Conservation (phyloP, 35 echinoderm and acorn worm species). For the Heliocidaris erythrogramma region DNA sequence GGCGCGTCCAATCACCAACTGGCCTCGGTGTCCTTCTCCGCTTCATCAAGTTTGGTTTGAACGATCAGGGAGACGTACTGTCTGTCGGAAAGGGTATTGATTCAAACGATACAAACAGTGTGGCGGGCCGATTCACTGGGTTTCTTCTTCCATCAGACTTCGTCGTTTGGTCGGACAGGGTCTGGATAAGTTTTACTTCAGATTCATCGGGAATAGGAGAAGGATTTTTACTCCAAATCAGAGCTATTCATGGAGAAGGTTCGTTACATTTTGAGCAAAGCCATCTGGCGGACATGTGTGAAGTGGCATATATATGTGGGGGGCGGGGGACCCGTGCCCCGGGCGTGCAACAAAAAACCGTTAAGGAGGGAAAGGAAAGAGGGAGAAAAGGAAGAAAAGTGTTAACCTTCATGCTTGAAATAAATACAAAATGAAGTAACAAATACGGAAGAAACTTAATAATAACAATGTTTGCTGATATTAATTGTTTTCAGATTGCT, state of each 20-base stretch:
- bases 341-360: too few relatives aligned
- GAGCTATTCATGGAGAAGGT: neutral
- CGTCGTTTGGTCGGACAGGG: constrained; percentile 1
- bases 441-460: too few relatives aligned
- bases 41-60: neutral
- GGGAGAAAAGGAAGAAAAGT: too few relatives aligned
- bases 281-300: neutral
- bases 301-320: too few relatives aligned
- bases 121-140: neutral
- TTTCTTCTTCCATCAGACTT: neutral
- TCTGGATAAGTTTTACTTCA: neutral
- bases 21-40: neutral
- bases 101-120: too few relatives aligned
- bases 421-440: too few relatives aligned
- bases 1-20: neutral
- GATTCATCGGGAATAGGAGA: neutral
- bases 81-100: neutral
- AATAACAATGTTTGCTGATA: too few relatives aligned
- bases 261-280: neutral
- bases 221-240: neutral
- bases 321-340: too few relatives aligned
- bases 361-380: too few relatives aligned
- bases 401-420: too few relatives aligned
- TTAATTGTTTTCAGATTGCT: too few relatives aligned
- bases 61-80: too few relatives aligned